Percentiles rank a stretch among this genome's conserved stretches.
phyloP scores from a whole-genome alignment of 2,888 invertebrate species.

The Eudasyphora cyanicolor region DNA sequence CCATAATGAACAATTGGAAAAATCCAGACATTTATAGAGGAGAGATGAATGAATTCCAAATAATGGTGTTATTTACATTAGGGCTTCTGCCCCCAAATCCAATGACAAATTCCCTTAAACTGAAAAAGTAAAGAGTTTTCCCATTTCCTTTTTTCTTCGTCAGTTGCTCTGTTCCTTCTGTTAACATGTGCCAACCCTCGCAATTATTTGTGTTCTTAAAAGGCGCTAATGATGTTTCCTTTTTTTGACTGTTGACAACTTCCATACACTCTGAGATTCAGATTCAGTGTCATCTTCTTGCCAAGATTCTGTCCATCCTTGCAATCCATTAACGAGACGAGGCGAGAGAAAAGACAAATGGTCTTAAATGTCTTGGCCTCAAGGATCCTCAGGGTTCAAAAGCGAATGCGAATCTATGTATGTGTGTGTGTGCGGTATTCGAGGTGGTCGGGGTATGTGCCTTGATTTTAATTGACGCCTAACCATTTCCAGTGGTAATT shows the following conservation, averaged over 20 bases:
- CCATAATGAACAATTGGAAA: too few species aligned
- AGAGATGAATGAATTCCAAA: too few species aligned
- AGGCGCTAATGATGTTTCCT: constrained; percentile 57
- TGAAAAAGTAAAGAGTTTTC: neutral
- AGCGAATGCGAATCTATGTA: too few species aligned
- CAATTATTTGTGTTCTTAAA: constrained; percentile 36
- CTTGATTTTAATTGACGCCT: constrained; percentile 58
- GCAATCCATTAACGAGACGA: constrained; percentile 30
- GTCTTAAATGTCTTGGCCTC: constrained; percentile 39
- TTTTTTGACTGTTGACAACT: constrained; percentile 33
- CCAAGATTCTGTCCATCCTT: neutral
- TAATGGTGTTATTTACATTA: neutral
- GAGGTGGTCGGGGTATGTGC: neutral
- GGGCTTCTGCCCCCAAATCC: neutral
- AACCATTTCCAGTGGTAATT: constrained; percentile 71
- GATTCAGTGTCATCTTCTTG: neutral
- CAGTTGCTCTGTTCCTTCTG: too few species aligned
- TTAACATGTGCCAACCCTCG: constrained; percentile 45
- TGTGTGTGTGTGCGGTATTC: neutral
- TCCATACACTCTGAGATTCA: constrained; percentile 14
- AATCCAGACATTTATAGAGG: too few species aligned
- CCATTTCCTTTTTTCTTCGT: neutral
- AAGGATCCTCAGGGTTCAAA: constrained; percentile 28
- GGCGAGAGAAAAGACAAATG: constrained; percentile 50
- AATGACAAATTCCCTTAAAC: neutral